Conservation (phyloP, 1,140 invertebrate species). For the Heliconius melpomene region DNA sequence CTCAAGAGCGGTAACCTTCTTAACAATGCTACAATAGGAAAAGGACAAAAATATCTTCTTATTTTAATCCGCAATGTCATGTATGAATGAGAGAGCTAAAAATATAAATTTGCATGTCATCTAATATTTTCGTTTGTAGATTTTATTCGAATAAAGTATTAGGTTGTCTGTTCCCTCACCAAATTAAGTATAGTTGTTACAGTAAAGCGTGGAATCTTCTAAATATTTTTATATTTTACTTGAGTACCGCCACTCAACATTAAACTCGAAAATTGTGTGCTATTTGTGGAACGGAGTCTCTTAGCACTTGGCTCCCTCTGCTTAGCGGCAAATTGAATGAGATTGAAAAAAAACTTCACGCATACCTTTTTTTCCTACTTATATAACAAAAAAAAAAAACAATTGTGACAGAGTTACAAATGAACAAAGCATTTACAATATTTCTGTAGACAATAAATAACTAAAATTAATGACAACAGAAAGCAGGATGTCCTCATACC, state of each 20-base stretch:
- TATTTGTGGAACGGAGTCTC: too few species aligned
- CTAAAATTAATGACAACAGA: conserved; percentile 18
- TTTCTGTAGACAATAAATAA: not conserved
- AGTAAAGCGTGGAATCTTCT: too few species aligned
- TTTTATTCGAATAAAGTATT: too few species aligned
- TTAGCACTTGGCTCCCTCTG: too few species aligned
- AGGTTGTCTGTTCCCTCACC: too few species aligned
- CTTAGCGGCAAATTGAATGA: too few species aligned
- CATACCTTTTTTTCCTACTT: not conserved
- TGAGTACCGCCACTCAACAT: too few species aligned
- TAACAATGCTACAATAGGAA: conserved; percentile 21
- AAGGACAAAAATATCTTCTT: conserved; percentile 5
- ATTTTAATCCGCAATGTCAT: not conserved
- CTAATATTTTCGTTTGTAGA: not conserved
- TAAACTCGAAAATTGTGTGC: too few species aligned
- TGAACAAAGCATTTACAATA: not conserved
- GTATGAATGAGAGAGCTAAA: not conserved
- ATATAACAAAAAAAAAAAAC: not conserved
- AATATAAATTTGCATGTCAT: conserved; percentile 9
- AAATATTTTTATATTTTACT: too few species aligned
- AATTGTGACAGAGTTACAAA: not conserved
- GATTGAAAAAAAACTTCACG: not conserved
- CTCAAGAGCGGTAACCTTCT: conserved; percentile 27
- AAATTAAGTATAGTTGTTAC: too few species aligned
- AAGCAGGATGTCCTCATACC: conserved; percentile 13